A percentile compares a stretch with the other conserved stretches of the same genome.
These are phyloP conservation scores for Poeciliopsis gracilis DNA, from an alignment of 2,797 vertebrate genomes.

Conservation along the genomic window DNA sequence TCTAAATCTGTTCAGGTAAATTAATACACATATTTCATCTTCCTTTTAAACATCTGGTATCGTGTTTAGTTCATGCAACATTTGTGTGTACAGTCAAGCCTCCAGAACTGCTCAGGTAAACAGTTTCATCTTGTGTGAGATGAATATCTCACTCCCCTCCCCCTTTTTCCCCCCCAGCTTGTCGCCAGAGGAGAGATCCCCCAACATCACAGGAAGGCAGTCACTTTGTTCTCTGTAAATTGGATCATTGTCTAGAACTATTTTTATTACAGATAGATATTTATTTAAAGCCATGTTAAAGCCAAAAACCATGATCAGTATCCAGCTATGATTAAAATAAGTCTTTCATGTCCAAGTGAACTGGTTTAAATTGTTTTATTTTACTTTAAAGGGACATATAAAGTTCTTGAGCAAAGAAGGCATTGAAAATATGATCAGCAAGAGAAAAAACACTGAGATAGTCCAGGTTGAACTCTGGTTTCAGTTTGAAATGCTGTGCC, in stretches of 20 bases:
- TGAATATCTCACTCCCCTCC: conserved; percentile 39
- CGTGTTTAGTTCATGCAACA: conserved; percentile 40
- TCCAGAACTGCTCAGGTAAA: conserved; percentile 28
- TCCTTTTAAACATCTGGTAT: conserved; percentile 34
- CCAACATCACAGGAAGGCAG: conserved; percentile 34
- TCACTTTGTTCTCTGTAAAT: conserved; percentile 43
- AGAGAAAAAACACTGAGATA: not conserved
- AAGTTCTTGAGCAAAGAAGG: not conserved
- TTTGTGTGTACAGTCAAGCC: conserved; percentile 50
- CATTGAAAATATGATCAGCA: not conserved
- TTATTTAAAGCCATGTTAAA: conserved; percentile 30
- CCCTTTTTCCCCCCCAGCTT: not conserved
- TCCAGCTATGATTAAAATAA: conserved; percentile 16
- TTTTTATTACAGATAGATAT: conserved; percentile 33
- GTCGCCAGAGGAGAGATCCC: conserved; percentile 30
- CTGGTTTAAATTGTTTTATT: not conserved
- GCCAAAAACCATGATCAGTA: conserved; percentile 37
- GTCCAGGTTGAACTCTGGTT: not conserved
- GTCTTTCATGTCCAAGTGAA: conserved; percentile 11
- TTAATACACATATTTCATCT: conserved; percentile 54
- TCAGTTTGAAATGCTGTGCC: not conserved
- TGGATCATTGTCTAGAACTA: conserved; percentile 44
- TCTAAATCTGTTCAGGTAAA: conserved; percentile 48
- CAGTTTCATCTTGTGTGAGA: conserved; percentile 46
- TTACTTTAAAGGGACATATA: not conserved